Percentiles rank a stretch among this genome's conserved stretches.
Evolutionary conservation across 2,888 invertebrate species (phyloP).

Genomic region (Temnothorax rugatulus): DNA sequence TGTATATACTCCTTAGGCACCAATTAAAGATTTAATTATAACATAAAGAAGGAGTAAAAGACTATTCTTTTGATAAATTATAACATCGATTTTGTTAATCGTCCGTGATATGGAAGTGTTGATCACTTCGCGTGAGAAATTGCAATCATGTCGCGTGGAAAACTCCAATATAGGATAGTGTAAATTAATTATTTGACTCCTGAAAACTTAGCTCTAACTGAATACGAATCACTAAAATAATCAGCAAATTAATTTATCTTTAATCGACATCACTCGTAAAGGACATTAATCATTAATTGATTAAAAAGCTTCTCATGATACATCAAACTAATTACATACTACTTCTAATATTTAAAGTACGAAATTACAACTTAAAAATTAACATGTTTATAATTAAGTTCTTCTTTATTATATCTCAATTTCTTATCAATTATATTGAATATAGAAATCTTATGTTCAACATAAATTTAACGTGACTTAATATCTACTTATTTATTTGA

Average conservation of each 20-base stretch:
- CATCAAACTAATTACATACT: background rate
- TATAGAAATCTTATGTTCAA: background rate
- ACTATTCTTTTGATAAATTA: slow-evolving; percentile 16
- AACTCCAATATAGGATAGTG: background rate
- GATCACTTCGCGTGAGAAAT: background rate
- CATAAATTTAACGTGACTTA: background rate
- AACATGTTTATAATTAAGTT: background rate
- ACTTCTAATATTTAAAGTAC: background rate
- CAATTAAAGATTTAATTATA: slow-evolving; percentile 27
- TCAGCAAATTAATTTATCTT: slow-evolving; percentile 7
- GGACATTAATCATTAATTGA: background rate
- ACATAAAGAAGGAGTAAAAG: background rate
- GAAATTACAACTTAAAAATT: background rate
- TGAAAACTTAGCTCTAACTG: background rate
- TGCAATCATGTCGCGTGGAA: background rate
- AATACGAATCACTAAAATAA: background rate
- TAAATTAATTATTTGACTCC: slow-evolving; percentile 14
- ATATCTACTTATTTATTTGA: background rate
- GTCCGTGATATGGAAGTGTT: background rate
- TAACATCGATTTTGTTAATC: slow-evolving; percentile 17
- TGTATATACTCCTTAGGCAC: background rate
- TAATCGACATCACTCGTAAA: background rate
- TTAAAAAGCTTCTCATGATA: background rate
- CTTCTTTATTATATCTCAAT: background rate
- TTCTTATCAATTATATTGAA: background rate